Base-by-base conservation (phyloP, 2,113 vertebrate species). In the Oxyruncus cristatus region DNA sequence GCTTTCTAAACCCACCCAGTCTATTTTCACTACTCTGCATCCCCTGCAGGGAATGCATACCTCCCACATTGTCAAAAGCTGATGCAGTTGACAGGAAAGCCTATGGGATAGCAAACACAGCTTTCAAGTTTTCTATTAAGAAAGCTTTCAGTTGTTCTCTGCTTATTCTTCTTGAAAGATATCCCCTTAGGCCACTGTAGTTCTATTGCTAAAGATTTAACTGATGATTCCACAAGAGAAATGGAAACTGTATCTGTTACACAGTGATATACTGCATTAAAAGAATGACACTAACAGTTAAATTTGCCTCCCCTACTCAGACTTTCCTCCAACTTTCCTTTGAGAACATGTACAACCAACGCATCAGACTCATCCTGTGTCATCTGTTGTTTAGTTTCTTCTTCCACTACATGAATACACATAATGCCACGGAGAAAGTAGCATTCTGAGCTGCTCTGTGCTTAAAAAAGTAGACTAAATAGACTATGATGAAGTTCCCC, bases 41-140 rank as follows among this genome's bases (percentile, higher is more conserved):
- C 58, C 83, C 92, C 93, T 91, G 79, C 79, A 92, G 92, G 88
- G 91, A 93, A 86, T 1, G 47, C 39, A 72, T 85, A 89, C 95
- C 95, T 93, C 93, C 96, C 91, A 95, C 86, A 75, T 8, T 68
- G 88, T 91, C 80, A 84, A 65, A 93, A 88, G 83, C 90, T 87
- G 79, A 93, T 78, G 79, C 2, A 19, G 88, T 32, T 93, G 88
- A 94, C 91, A 92, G 89, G 73, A 96, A 96, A 93, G 68, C 95
- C 95, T 89, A 91, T 85, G 92, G 88, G 85, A 93, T 22, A 91
- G 83, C 88, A 94, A 93, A 92, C 32, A 71, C 56, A 81, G 83
- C 86, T 94, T 93, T 93, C 68, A 90, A 92, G 88, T 81, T 95
- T 92, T 67, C 86, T 94, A 52, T 96, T 93, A 94, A 91, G 88